Percentiles rank a stretch among this genome's conserved stretches.
These are phyloP conservation scores for Motacilla tschutschensis DNA, from an alignment of 2,113 vertebrate genomes.

Conservation along the genomic window DNA sequence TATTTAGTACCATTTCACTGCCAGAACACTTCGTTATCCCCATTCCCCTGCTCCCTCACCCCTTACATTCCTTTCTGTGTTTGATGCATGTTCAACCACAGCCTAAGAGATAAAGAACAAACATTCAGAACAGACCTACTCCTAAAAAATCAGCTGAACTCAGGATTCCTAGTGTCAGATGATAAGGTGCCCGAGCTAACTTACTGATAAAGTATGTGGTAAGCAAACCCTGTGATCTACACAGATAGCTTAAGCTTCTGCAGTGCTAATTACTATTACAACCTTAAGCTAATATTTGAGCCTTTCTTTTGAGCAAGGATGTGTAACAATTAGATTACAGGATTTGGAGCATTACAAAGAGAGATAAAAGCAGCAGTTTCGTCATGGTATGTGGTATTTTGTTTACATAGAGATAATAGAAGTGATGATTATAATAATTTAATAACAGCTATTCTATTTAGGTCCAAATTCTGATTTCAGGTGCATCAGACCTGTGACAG, in stretches of 20 bases:
- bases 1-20: neutral
- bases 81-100: neutral
- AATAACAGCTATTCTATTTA: neutral
- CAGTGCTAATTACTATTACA: conserved; percentile 61
- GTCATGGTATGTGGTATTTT: conserved; percentile 45
- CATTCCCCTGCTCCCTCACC: neutral
- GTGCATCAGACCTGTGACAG: neutral
- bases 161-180: neutral
- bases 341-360: conserved; percentile 53
- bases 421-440: neutral
- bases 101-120: neutral
- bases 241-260: conserved; percentile 47
- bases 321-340: conserved; percentile 71
- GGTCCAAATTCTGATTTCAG: neutral
- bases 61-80: neutral
- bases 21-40: neutral
- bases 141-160: neutral
- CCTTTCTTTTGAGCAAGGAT: conserved; percentile 49
- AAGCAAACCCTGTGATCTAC: conserved; percentile 36
- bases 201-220: neutral
- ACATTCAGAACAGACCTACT: neutral
- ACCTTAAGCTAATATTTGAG: conserved; percentile 67
- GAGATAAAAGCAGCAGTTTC: conserved; percentile 30
- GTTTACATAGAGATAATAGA: conserved; percentile 17
- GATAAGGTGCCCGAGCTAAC: neutral